These are phyloP conservation scores for Diachrysia chrysitis DNA, from an alignment of 2,888 invertebrate genomes.

Conservation along the genomic window DNA sequence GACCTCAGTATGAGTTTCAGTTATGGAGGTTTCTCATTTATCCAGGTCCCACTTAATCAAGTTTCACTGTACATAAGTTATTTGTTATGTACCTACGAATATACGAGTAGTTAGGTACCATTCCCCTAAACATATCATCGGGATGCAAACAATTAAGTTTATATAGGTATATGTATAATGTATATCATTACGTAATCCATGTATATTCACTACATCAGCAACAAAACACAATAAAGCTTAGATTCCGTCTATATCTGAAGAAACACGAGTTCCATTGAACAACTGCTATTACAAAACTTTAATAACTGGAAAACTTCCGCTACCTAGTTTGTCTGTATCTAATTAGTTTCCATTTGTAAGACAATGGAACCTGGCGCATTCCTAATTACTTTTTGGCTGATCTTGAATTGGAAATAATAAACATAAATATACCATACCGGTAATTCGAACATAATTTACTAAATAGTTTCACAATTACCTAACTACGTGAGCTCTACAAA, in stretches of 20 bases:
- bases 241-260: background rate
- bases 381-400: slow-evolving; percentile 13
- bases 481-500: background rate
- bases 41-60: too few relatives aligned
- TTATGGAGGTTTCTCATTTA: too few relatives aligned
- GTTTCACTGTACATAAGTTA: too few relatives aligned
- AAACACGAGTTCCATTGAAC: slow-evolving; percentile 51
- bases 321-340: slow-evolving; percentile 52
- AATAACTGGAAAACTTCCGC: slow-evolving; percentile 61
- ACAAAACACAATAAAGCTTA: background rate
- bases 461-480: background rate
- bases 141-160: too few relatives aligned
- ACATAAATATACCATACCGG: background rate
- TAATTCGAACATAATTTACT: background rate
- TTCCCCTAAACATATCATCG: too few relatives aligned
- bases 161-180: too few relatives aligned
- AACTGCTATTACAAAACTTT: slow-evolving; percentile 65
- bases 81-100: too few relatives aligned
- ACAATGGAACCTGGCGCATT: slow-evolving; percentile 15
- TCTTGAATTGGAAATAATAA: background rate
- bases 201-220: too few relatives aligned
- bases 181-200: too few relatives aligned
- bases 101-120: too few relatives aligned
- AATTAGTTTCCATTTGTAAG: slow-evolving; percentile 51
- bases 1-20: too few relatives aligned